Evolutionary conservation across 2,888 invertebrate species (phyloP), one percentile per base, ranked within the genome.

Genomic region (Caenorhabditis doughertyi): DNA sequence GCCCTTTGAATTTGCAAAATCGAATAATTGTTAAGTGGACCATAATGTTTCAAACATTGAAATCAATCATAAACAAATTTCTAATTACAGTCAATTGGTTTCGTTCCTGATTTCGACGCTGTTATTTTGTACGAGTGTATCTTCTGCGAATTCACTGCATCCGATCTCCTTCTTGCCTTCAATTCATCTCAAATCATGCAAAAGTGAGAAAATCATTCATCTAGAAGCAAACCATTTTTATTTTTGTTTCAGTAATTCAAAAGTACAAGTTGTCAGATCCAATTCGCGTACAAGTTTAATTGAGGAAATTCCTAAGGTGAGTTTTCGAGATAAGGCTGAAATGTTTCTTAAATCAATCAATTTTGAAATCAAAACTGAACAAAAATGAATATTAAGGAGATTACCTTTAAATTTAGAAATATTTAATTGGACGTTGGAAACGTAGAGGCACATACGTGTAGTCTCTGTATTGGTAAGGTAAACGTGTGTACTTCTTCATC

Each of bases 31-130:
- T 64, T 21, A 18, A 47, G 29, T 18, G 21, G 47, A 16, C 29
- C 5, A 32, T 1, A n/a, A 60, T 60, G 18, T 47, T 18, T 47
- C 44, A 8, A 47, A 3, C 3, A 18, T n/a, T 4, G 44, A 18
- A 18, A 47, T 3, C 5, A 47, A 18, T 47, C 18, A 13, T n/a
- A 47, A 4, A 47, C 44, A 47, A 47, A 18, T 47, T 2, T 47
- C 5, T 35, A 35, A 7, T 35, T 68, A 42, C 86, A 89, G 76
- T 84, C 85, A 47, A 79, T 87, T 56, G 87, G 88, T n/a, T 91
- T 91, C 81, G 58, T 87, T 11, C 90, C 91, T 11, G 91, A 91
- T 60, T 91, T 87, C 65, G 84, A 88, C 21, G 88, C 88, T 3
- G 85, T 84, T 2, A 86, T 91, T 9, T 74, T 85, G 1, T 88